Evolutionary conservation across 2,113 vertebrate genomes (phyloP), one percentile per base, ranked within the genome.

Genomic region (Morone chrysops): DNA sequence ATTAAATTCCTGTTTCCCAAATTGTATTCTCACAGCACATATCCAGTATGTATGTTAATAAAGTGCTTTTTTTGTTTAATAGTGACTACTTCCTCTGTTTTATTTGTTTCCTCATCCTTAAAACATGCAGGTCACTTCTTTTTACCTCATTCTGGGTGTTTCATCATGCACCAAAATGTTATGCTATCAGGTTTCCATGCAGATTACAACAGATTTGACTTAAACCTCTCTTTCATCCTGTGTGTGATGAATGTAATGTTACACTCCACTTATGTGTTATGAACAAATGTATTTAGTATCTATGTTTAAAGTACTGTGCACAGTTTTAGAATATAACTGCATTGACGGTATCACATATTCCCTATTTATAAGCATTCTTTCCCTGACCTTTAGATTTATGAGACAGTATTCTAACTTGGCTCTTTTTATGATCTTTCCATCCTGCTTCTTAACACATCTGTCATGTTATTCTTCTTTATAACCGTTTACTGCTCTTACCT

Each of bases 401-500:
- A 86, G 31, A 51, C 31, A 56, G 4, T 70, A 31, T 50, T 56
- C n/a, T 61, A 70, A 78, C 36, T 45, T 80, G 16, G 8, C 22
- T 69, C 5, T 74, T 80, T 14, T 31, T 45, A 1, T 53, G 1
- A 8, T 66, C 5, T 16, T 63, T 31, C 50, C 18, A 8, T 13
- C 36, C 56, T 54, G 2, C 10, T 51, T 50, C 61, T 31, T 31
- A 40, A 8, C 43, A 36, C 8, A 5, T 74, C 47, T 22, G 17
- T 62, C 25, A n/a, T 80, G 41, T 78, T 70, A 62, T 50, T 41
- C 14, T 54, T 69, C 61, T 60, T 63, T 40, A 38, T 60, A 16
- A 20, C n/a, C 67, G 25, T 76, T 48, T 87, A 51, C 74, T 84
- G 60, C 43, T 75, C 53, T 92, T 51, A 78, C 83, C 75, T 91